A percentile compares a stretch with the other conserved stretches of the same genome.
Evolutionary conservation across 2,888 invertebrate genomes (phyloP).

Genomic region (Platycnemis pennipes): DNA sequence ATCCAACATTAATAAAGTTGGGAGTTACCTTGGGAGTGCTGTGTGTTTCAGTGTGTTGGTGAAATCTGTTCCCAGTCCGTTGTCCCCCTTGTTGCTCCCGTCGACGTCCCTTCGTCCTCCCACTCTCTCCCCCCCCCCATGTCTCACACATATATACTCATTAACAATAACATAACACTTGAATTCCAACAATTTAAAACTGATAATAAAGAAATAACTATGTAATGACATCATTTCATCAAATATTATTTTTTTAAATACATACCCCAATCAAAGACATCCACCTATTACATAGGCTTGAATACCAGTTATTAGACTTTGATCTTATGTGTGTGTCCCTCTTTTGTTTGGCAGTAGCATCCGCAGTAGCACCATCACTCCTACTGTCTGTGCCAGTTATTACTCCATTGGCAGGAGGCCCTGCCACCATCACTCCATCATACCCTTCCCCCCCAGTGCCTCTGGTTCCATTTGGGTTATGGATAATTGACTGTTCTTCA

Average conservation of each 20-base stretch:
- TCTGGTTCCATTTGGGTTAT: slow-evolving; percentile 75
- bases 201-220: too few species aligned
- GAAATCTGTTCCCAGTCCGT: too few species aligned
- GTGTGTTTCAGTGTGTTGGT: too few species aligned
- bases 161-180: background rate
- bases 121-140: too few species aligned
- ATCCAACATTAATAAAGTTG: too few species aligned
- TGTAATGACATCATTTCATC: too few species aligned
- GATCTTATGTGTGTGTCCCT: slow-evolving; percentile 82
- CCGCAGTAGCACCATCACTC: slow-evolving; percentile 73
- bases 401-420: slow-evolving; percentile 34
- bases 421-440: slow-evolving; percentile 45
- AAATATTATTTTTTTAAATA: slow-evolving; percentile 71
- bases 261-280: slow-evolving; percentile 94
- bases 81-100: too few species aligned
- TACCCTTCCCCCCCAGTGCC: slow-evolving; percentile 60
- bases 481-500: slow-evolving; percentile 75
- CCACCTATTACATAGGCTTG: slow-evolving; percentile 96
- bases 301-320: slow-evolving; percentile 97
- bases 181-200: background rate
- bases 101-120: too few species aligned
- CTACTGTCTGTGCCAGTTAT: slow-evolving; percentile 71
- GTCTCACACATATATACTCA: too few species aligned
- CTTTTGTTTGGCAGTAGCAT: slow-evolving; percentile 68
- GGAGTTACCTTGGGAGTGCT: too few species aligned